phyloP scores from a whole-genome alignment of 2,888 invertebrate species.

The Xestia sexstrigata region DNA sequence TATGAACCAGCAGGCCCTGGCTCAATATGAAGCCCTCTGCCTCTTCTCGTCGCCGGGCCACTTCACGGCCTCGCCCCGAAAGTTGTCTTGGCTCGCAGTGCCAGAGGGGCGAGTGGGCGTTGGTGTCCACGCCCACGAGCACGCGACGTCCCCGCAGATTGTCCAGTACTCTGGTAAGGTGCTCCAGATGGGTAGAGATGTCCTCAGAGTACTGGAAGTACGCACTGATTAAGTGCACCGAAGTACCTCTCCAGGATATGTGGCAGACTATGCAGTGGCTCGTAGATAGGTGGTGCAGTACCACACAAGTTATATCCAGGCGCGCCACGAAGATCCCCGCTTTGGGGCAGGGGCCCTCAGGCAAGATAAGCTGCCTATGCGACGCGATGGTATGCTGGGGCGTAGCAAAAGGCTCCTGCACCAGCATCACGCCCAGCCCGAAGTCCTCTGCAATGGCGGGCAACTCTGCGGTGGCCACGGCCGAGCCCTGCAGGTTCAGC shows the following conservation, averaged over 20 bases:
- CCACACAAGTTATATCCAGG: not conserved
- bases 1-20: not conserved
- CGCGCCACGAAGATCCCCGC: not conserved
- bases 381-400: too few species aligned
- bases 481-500: slow-evolving; percentile 57
- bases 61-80: too few species aligned
- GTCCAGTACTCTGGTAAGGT: slow-evolving; percentile 51
- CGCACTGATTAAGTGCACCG: too few species aligned
- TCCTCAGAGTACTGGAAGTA: too few species aligned
- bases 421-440: slow-evolving; percentile 61
- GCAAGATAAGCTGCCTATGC: not conserved
- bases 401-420: slow-evolving; percentile 61
- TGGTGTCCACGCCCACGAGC: slow-evolving; percentile 5
- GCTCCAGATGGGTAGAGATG: not conserved
- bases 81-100: too few species aligned
- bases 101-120: too few species aligned
- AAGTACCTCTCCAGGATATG: not conserved
- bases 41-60: too few species aligned
- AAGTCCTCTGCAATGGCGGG: slow-evolving; percentile 39
- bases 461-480: slow-evolving; percentile 58
- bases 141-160: slow-evolving; percentile 15
- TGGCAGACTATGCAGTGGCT: slow-evolving; percentile 11
- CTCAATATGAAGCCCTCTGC: slow-evolving; percentile 5
- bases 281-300: not conserved
- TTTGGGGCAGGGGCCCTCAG: not conserved